Evolutionary conservation across 2,797 vertebrate species (phyloP), one percentile per base, ranked within the genome.

Genomic region (Pseudomugil gertrudae): DNA sequence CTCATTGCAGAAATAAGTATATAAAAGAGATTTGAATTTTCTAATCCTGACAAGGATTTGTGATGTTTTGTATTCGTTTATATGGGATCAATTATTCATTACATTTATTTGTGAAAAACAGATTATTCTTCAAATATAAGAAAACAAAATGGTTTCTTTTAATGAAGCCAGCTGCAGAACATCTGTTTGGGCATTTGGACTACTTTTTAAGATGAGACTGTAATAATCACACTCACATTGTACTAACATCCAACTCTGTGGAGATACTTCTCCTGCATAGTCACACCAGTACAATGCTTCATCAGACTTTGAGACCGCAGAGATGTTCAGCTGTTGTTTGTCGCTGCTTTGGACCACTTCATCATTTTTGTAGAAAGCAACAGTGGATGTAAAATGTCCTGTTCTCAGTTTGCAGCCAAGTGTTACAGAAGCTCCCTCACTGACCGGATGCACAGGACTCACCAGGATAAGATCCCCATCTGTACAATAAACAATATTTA

Each of bases 241-340:
- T 0, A 84, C 54, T 23, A 69, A 35, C 69, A 84, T 48, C 81
- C 78, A 79, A 2, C 83, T 89, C 66, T 76, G 15, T 10, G 10
- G 2, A 1, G 87, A 87, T 11, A 3, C 27, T 29, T 21, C 11
- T 14, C 23, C 32, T 38, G 74, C 40, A 35, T 17, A 0, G 51
- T 27, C 0, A 60, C 85, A 89, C 50, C 23, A 65, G 53, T 86
- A 86, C 33, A 80, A 71, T 1, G 77, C 84, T 47, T 85, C 73
- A 27, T 87, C 51, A 51, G 81, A 76, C 75, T 65, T 61, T 3
- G 57, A 74, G 26, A 70, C 77, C 8, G 58, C 53, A 64, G 69
- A 38, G 45, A 87, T 81, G 1, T 14, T 69, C 43, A 69, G 66
- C 63, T 80, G 53, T 8, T 29, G 14, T 21, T 17, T 29, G 15